Evolutionary conservation across 2,113 vertebrate species (phyloP).

Genomic region (Callaeas wilsoni): DNA sequence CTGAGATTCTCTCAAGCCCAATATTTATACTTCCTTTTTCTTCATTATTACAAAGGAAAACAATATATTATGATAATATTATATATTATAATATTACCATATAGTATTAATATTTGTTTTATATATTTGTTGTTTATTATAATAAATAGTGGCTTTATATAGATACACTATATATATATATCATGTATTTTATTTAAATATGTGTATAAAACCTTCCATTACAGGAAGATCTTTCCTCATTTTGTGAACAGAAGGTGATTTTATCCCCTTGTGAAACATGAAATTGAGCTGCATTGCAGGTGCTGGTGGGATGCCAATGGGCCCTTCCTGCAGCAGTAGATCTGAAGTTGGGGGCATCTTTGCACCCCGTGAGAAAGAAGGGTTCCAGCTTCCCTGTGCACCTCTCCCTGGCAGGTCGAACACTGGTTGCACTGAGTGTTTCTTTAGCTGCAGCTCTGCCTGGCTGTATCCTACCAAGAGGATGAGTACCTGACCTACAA

Average conservation of each 20-base stretch:
- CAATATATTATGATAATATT: neutral
- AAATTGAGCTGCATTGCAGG: fast-evolving
- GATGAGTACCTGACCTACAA: neutral
- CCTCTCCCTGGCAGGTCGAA: fast-evolving
- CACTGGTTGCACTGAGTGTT: fast-evolving
- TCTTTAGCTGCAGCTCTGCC: neutral
- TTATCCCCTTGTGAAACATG: neutral
- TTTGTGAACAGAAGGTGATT: neutral
- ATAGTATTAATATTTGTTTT: neutral
- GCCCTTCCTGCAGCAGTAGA: neutral
- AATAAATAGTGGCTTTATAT: neutral
- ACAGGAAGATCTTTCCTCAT: neutral
- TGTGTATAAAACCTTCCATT: neutral
- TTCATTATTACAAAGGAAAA: neutral
- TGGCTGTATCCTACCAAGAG: neutral
- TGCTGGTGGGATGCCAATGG: neutral
- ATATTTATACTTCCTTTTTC: neutral
- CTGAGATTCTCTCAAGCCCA: neutral
- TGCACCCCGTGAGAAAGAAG: neutral
- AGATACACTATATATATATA: no score
- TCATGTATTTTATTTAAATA: neutral
- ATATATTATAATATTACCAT: neutral
- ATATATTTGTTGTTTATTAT: neutral
- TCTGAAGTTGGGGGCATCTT: neutral
- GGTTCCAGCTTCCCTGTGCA: neutral